Percentiles rank a stretch among this genome's conserved stretches.
phyloP scores from a whole-genome alignment of 2,888 invertebrate genomes.

The Morpho achilles region DNA sequence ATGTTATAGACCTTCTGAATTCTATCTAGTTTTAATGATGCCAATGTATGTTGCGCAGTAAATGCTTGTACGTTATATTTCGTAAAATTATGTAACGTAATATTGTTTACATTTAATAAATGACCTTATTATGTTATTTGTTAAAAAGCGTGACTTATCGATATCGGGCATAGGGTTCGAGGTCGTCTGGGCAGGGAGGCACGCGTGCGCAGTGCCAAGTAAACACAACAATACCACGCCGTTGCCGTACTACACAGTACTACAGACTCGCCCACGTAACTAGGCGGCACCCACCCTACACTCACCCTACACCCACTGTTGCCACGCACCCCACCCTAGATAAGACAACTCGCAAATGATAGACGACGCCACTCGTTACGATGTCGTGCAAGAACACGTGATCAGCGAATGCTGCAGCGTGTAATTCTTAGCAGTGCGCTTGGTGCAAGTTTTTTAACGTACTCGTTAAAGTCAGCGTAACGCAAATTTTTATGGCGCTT shows the following conservation, averaged over 20 bases:
- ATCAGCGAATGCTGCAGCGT: too few relatives aligned
- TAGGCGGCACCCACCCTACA: conserved; percentile 31
- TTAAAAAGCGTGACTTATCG: conserved; percentile 30
- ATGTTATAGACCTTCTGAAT: too few relatives aligned
- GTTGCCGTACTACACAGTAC: conserved; percentile 72
- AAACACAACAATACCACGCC: conserved; percentile 72
- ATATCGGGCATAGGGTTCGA: conserved; percentile 53
- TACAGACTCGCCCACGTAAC: conserved; percentile 78
- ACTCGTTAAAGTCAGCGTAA: too few relatives aligned
- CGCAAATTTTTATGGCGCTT: too few relatives aligned
- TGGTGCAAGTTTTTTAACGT: too few relatives aligned
- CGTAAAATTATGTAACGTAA: too few relatives aligned
- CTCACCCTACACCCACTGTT: conserved; percentile 40
- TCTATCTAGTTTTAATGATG: too few relatives aligned
- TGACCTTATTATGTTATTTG: conserved; percentile 24
- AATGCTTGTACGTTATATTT: too few relatives aligned
- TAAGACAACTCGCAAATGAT: conserved; percentile 6
- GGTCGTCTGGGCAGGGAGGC: conserved; percentile 43
- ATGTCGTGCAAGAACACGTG: too few relatives aligned
- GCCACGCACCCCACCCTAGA: conserved; percentile 46
- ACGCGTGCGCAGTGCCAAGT: conserved; percentile 66
- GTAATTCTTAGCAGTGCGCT: too few relatives aligned
- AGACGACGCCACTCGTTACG: background rate
- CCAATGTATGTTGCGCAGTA: too few relatives aligned
- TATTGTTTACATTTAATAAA: background rate